Base-by-base conservation (phyloP, 2,888 invertebrate genomes). In the Nomada ferruginata region DNA sequence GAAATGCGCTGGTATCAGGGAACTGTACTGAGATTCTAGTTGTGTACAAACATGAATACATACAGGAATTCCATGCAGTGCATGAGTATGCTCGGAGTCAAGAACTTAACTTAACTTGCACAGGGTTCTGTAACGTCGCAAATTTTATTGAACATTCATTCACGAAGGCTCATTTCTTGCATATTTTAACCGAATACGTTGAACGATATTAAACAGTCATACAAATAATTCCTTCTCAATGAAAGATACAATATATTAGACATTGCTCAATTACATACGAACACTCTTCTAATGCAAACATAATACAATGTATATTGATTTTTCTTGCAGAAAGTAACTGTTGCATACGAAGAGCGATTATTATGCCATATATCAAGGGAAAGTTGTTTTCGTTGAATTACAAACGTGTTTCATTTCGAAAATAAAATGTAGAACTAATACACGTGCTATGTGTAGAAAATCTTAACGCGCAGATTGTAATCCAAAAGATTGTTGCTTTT, bases 1-100 rank as follows among this genome's bases (percentile, higher is more conserved):
- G 85, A 89, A 92, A 89, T 88, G 90, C 91, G 92, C 91, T 92
- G 93, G 90, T 92, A 92, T 92, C 93, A 92, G 92, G 92, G 93
- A 93, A 92, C 92, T 90, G 74, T 76, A 86, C 72, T 61, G 47
- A 72, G 53, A 83, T 86, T 79, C 72, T 87, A 81, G 81, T 87
- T 83, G 66, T 83, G 88, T 87, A 87, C 84, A 87, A 85, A 88
- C 78, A 76, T 86, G 79, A 80, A 82, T 86, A 84, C 74, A 75
- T 64, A 65, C 80, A 71, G 78, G 72, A 86, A 42, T 82, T 80
- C 44, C 71, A 76, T 59, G 73, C 60, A 61, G 77, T 84, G 79
- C 66, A 66, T 79, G 59, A 61, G 64, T 75, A 79, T 80, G 79
- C 77, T 82, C 75, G 23, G 47, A 68, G 55, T 36, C 55, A 18